These are phyloP conservation scores for Alethe diademata DNA, from an alignment of 2,113 vertebrate species.

Conservation along the genomic window DNA sequence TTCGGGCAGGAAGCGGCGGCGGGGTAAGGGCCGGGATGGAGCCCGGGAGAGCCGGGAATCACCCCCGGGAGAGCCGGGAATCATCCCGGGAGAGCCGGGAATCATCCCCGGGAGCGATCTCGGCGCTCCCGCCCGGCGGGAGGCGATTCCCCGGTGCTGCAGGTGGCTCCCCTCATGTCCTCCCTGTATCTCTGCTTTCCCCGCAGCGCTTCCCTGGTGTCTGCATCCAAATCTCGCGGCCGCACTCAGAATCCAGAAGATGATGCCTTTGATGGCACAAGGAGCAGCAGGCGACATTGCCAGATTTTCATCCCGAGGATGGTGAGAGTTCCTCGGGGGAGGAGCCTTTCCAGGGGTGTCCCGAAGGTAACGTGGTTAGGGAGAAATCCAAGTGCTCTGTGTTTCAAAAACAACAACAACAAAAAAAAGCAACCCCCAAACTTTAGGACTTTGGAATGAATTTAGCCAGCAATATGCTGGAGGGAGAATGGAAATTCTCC, in stretches of 20 bases:
- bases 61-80: neutral
- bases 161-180: neutral
- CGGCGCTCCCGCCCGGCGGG: neutral
- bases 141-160: neutral
- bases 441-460: neutral
- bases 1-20: neutral
- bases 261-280: rapidly evolving
- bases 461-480: neutral
- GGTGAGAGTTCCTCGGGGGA: neutral
- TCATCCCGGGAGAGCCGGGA: no score
- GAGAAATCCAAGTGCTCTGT: neutral
- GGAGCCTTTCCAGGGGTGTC: neutral
- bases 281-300: rapidly evolving
- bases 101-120: no score
- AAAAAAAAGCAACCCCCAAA: neutral
- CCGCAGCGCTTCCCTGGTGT: neutral
- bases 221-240: rapidly evolving
- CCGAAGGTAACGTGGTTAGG: neutral
- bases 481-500: neutral
- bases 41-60: neutral
- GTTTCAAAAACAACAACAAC: no score
- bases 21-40: neutral
- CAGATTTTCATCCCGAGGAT: rapidly evolving
- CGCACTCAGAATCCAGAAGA: rapidly evolving
- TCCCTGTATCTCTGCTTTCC: neutral